Evolutionary conservation across 2,113 vertebrate species (phyloP).

Genomic region (Heteronetta atricapilla): DNA sequence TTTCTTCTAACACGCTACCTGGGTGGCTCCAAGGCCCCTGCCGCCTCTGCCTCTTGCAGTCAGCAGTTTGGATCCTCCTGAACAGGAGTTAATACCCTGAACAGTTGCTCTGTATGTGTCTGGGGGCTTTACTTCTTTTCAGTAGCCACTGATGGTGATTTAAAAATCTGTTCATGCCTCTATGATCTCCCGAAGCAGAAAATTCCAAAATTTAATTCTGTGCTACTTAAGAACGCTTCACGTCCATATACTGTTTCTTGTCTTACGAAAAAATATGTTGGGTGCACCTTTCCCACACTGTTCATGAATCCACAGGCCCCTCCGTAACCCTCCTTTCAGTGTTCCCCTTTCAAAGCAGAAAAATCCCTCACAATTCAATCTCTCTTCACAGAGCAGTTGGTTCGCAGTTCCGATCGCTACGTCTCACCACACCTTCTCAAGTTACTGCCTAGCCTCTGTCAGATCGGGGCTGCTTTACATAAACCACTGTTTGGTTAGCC

Average conservation of each 20-base stretch:
- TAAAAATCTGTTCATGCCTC: constrained; percentile 14
- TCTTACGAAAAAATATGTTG: not conserved
- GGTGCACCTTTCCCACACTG: constrained; percentile 14
- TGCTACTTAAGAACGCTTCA: not conserved
- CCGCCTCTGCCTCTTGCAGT: not conserved
- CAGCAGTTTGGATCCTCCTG: not conserved
- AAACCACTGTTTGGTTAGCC: not conserved
- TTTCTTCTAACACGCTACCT: not conserved
- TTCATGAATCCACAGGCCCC: not conserved
- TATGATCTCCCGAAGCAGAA: not conserved
- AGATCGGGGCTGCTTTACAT: not conserved
- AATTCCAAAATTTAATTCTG: not conserved
- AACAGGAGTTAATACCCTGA: not conserved
- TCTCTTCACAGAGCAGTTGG: constrained; percentile 51
- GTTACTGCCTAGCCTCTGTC: constrained; percentile 1
- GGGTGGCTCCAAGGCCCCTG: not conserved
- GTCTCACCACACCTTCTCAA: not conserved
- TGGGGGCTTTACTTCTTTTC: constrained; percentile 13
- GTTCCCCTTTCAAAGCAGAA: not conserved
- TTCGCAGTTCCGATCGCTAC: not conserved
- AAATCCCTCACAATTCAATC: constrained; percentile 13
- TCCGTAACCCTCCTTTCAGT: not conserved
- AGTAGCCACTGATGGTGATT: not conserved
- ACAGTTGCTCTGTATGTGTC: not conserved
- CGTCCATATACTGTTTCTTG: not conserved